These are phyloP conservation scores for Lepisosteus osseus DNA, from an alignment of 2,113 vertebrate genomes.

Conservation along the genomic window DNA sequence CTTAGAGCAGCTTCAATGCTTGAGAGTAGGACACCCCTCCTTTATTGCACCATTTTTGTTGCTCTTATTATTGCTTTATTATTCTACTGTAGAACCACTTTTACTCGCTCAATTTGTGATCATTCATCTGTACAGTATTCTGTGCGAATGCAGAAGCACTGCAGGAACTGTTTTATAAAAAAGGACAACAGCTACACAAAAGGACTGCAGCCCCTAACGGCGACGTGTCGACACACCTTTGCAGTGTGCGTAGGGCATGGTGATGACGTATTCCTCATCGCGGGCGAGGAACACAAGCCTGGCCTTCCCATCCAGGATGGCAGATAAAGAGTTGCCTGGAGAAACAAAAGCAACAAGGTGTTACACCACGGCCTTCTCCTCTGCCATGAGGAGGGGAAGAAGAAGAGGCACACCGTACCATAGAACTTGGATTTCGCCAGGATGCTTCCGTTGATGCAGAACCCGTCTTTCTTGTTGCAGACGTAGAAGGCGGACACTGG, in stretches of 20 bases:
- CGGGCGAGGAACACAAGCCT: conserved; percentile 77
- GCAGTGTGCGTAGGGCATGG: conserved; percentile 95
- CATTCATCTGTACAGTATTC: too few species aligned
- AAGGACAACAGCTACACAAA: too few species aligned
- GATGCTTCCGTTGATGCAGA: conserved; percentile 87
- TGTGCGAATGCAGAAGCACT: too few species aligned
- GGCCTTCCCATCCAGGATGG: conserved; percentile 88
- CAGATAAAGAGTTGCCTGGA: conserved; percentile 90
- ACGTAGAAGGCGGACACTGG: conserved; percentile 92
- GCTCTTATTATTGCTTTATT: too few species aligned
- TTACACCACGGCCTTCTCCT: too few species aligned
- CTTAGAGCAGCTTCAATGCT: too few species aligned
- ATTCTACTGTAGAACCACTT: too few species aligned
- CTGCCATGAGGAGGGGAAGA: not conserved
- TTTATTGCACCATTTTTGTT: too few species aligned
- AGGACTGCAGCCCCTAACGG: too few species aligned
- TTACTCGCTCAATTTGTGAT: too few species aligned
- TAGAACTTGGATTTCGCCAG: conserved; percentile 93
- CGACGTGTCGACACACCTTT: conserved; percentile 68
- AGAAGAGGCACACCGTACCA: conserved; percentile 59
- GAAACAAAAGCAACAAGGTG: conserved; percentile 12
- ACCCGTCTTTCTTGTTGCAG: conserved; percentile 92
- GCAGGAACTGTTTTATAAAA: too few species aligned
- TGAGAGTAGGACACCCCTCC: too few species aligned
- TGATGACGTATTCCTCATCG: conserved; percentile 87